Evolutionary conservation across 2,113 vertebrate species (phyloP).

Genomic region (Plecotus auritus): DNA sequence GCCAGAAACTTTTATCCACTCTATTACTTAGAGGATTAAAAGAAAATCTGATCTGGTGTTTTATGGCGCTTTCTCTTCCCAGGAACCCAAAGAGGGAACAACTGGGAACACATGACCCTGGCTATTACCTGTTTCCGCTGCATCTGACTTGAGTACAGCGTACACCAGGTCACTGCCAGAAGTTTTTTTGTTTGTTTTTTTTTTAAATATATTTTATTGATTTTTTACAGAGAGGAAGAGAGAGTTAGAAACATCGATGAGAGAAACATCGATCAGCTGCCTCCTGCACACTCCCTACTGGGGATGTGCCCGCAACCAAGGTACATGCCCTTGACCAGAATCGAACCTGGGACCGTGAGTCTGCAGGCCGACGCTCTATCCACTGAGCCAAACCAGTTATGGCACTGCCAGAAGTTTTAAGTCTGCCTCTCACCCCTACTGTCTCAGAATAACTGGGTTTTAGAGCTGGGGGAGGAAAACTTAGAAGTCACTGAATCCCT

Average conservation of each 20-base stretch:
- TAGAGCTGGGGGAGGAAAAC: background rate
- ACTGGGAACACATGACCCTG: constrained; percentile 1
- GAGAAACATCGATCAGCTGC: no score
- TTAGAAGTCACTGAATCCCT: constrained; percentile 13
- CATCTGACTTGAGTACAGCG: constrained; percentile 2
- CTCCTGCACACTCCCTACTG: no score
- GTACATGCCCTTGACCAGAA: no score
- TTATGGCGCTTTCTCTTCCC: constrained; percentile 72
- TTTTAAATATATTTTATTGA: no score
- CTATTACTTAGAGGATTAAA: constrained; percentile 66
- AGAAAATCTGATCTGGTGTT: constrained; percentile 67
- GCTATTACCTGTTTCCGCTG: constrained; percentile 15
- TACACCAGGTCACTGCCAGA: background rate
- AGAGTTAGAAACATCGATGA: no score
- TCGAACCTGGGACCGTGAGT: no score
- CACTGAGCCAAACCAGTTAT: no score
- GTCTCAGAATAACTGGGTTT: background rate
- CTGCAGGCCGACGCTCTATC: no score
- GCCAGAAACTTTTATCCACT: constrained; percentile 64
- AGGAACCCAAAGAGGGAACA: constrained; percentile 68
- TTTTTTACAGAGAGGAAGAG: no score
- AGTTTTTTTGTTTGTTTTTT: background rate
- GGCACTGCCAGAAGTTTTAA: background rate
- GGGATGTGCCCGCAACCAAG: no score
- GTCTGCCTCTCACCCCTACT: background rate